Evolutionary conservation across 2,113 vertebrate genomes (phyloP).

Genomic region (Cephalopterus ornatus): DNA sequence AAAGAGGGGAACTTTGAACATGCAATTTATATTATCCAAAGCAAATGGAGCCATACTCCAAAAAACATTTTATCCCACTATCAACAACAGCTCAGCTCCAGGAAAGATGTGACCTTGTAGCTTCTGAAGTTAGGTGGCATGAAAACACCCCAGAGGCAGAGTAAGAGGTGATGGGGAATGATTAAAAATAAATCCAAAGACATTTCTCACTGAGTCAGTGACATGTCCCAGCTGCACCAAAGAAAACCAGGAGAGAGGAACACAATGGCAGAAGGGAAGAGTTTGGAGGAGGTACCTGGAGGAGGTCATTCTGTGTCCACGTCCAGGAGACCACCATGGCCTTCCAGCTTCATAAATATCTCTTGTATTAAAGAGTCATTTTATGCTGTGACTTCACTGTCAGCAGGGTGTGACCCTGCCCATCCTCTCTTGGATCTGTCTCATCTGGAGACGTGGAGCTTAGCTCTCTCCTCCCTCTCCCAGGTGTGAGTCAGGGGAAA

Average conservation of each 20-base stretch:
- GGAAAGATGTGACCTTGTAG: neutral
- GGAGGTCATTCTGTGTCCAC: neutral
- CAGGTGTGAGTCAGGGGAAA: neutral
- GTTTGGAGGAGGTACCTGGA: neutral
- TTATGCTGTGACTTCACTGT: neutral
- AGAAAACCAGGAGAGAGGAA: neutral
- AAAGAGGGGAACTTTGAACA: neutral
- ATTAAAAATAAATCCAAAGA: neutral
- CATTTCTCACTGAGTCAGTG: neutral
- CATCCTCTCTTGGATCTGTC: rapidly evolving
- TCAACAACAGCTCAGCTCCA: neutral
- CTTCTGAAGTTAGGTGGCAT: neutral
- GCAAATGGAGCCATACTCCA: neutral
- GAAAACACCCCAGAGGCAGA: neutral
- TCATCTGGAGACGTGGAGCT: neutral
- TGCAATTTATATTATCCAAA: neutral
- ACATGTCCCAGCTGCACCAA: neutral
- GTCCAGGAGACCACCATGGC: neutral
- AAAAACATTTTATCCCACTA: neutral
- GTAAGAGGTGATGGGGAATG: neutral
- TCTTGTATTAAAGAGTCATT: neutral
- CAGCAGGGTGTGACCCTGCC: neutral
- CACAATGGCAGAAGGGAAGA: neutral
- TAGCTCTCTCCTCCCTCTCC: neutral
- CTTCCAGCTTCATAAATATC: neutral